Conservation (phyloP, 2,888 invertebrate species). For the Harpalus rufipes region DNA sequence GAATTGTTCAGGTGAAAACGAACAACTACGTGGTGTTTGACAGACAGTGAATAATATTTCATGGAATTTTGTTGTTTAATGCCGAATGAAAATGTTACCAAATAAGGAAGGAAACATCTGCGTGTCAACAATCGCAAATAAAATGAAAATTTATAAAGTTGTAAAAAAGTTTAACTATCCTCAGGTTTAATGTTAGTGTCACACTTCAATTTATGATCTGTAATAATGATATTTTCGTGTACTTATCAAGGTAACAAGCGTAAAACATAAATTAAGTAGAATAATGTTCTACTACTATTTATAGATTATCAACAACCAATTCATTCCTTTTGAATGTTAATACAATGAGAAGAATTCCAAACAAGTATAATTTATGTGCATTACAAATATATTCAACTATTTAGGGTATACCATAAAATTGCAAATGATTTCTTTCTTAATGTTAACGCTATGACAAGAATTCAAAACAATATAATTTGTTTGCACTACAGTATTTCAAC, state of each 20-base stretch:
- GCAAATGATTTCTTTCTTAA: not conserved
- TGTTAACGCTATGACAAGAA: not conserved
- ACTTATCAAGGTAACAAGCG: constrained; percentile 17
- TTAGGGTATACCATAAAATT: not conserved
- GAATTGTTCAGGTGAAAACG: constrained; percentile 48
- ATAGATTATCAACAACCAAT: not conserved
- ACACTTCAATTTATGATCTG: not conserved
- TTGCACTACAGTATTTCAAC: too few relatives aligned
- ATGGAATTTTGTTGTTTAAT: constrained; percentile 17
- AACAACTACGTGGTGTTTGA: not conserved
- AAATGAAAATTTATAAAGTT: too few relatives aligned
- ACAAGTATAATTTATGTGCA: not conserved
- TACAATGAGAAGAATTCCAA: constrained; percentile 2
- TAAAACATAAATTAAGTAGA: not conserved
- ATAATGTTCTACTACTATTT: not conserved
- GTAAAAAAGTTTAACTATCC: too few relatives aligned
- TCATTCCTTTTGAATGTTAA: not conserved
- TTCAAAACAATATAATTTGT: not conserved
- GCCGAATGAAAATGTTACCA: constrained; percentile 11
- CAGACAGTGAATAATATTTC: constrained; percentile 24
- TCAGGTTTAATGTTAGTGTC: too few relatives aligned
- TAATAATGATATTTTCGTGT: constrained; percentile 2
- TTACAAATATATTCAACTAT: not conserved
- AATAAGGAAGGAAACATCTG: constrained; percentile 2
- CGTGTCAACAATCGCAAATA: too few relatives aligned